Percentiles rank a stretch among this genome's conserved stretches.
phyloP scores from a whole-genome alignment of 2,113 vertebrate species.

The Sinocyclocheilus maitianheensis region DNA sequence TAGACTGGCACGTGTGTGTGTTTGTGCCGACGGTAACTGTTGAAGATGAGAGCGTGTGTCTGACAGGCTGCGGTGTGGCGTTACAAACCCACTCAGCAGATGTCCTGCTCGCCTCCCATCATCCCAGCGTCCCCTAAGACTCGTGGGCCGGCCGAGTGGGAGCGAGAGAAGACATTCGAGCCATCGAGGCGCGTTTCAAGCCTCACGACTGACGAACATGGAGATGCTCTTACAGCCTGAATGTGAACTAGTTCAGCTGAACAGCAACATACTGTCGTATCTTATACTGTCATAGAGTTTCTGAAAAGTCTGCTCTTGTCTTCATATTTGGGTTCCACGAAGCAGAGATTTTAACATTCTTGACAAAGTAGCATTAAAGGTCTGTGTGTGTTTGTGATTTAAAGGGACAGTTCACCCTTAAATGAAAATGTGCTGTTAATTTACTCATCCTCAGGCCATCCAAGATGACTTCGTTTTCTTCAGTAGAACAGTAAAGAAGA shows the following conservation, averaged over 20 bases:
- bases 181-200: no score
- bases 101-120: constrained; percentile 67
- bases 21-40: constrained; percentile 59
- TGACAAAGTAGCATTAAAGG: no score
- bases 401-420: no score
- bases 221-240: no score
- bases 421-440: no score
- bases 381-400: no score
- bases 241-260: background rate
- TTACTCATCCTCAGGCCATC: no score
- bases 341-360: background rate
- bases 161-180: constrained; percentile 47
- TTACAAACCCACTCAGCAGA: constrained; percentile 73
- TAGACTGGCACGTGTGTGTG: background rate
- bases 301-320: background rate
- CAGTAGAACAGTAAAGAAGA: no score
- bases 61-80: no score
- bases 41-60: constrained; percentile 61
- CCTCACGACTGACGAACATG: background rate
- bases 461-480: no score
- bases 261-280: background rate
- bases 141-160: background rate
- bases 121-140: constrained; percentile 59
- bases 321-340: background rate
- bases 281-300: background rate